A percentile compares a stretch with the other conserved stretches of the same genome.
Conservation (phyloP, 2,797 vertebrate species). For the Heterohyrax brucei region DNA sequence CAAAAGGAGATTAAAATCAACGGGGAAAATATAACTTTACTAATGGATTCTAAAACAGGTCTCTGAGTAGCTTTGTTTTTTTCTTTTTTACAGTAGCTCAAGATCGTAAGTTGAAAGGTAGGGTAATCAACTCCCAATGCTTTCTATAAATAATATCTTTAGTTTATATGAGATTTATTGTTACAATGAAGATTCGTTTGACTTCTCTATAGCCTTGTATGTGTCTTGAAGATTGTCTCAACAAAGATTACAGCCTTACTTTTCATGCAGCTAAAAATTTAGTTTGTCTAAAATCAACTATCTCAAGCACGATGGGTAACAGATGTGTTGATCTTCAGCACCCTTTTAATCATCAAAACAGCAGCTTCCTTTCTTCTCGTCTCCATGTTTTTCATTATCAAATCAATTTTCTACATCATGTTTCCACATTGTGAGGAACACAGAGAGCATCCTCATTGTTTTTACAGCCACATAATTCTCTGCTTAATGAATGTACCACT, state of each 20-base stretch:
- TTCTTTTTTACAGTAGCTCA: background rate
- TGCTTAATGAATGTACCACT: background rate
- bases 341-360: background rate
- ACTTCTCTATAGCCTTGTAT: background rate
- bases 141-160: constrained; percentile 22
- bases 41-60: constrained; percentile 17
- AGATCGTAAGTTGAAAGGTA: constrained; percentile 24
- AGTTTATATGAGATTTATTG: constrained; percentile 46
- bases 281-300: constrained; percentile 10
- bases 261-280: constrained; percentile 30
- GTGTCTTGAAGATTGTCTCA: background rate
- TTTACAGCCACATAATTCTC: background rate
- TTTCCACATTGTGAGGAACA: background rate
- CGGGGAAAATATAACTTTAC: constrained; percentile 7
- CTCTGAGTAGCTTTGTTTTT: background rate
- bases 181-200: constrained; percentile 16
- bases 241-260: background rate
- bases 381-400: constrained; percentile 5
- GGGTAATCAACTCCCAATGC: background rate
- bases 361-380: background rate
- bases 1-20: constrained; percentile 40
- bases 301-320: background rate
- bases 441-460: background rate
- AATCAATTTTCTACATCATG: background rate
- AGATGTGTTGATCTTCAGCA: background rate